Conservation (phyloP, 1,140 invertebrate genomes). For the Brachionus plicatilis region DNA sequence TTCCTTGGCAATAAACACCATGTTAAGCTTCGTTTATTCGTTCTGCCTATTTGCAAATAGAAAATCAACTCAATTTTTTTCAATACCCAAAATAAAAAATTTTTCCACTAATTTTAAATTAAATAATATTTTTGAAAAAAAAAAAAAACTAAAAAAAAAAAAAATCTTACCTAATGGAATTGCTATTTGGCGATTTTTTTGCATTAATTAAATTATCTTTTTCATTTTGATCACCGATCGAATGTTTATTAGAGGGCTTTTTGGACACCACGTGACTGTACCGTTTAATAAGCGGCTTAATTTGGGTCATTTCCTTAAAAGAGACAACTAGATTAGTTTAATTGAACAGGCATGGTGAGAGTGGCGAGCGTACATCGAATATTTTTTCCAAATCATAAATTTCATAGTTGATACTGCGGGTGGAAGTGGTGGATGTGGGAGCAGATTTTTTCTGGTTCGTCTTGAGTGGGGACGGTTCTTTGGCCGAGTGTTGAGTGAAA, state of each 20-base stretch:
- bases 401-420: background rate
- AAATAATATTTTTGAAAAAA: background rate
- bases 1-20: too few species aligned
- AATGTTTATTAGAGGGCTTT: background rate
- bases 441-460: background rate
- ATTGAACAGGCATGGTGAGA: background rate
- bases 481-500: background rate
- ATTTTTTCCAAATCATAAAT: background rate
- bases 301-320: conserved; percentile 12
- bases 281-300: conserved; percentile 6
- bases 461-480: background rate
- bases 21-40: too few species aligned
- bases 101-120: too few species aligned
- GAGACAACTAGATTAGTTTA: background rate
- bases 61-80: too few species aligned
- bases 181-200: background rate
- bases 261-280: background rate
- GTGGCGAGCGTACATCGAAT: background rate
- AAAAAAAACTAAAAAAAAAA: background rate
- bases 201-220: background rate
- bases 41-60: too few species aligned
- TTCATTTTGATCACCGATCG: background rate
- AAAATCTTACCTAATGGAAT: background rate
- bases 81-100: too few species aligned
- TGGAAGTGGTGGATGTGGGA: background rate